Evolutionary conservation across 1,140 invertebrate species (phyloP).

Genomic region (Apolygus lucorum): DNA sequence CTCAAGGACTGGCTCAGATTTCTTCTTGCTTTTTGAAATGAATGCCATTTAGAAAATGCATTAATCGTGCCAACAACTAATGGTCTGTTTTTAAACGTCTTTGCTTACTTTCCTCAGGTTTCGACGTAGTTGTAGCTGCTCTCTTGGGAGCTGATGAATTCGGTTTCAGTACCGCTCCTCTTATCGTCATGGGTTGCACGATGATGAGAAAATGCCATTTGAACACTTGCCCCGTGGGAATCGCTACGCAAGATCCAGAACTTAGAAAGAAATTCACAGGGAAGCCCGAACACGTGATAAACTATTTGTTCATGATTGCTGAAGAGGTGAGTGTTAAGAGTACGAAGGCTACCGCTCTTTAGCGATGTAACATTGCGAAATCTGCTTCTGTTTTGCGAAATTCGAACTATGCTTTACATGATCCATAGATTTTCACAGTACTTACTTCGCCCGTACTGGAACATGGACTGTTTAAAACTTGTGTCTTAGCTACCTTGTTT

Average conservation of each 20-base stretch:
- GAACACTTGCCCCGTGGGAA: slow-evolving; percentile 97
- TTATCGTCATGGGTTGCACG: slow-evolving; percentile 95
- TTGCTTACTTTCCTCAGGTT: slow-evolving; percentile 46
- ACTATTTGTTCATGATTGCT: slow-evolving; percentile 94
- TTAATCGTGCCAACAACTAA: too few species aligned
- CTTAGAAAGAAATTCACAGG: slow-evolving; percentile 94
- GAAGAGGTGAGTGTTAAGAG: slow-evolving; percentile 73
- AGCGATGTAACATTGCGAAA: too few species aligned
- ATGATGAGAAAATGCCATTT: slow-evolving; percentile 99
- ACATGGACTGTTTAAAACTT: too few species aligned
- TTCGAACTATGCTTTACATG: too few species aligned
- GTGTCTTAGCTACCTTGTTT: too few species aligned
- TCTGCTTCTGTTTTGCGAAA: too few species aligned
- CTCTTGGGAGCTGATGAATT: slow-evolving; percentile 96
- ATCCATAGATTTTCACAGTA: too few species aligned
- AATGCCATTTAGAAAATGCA: too few species aligned
- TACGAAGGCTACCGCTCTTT: too few species aligned
- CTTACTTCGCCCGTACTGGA: too few species aligned
- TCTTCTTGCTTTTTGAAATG: too few species aligned
- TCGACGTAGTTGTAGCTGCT: slow-evolving; percentile 94
- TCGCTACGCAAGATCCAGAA: slow-evolving; percentile 94
- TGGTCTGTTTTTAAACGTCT: neutral
- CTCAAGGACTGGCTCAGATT: too few species aligned
- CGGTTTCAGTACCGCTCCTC: slow-evolving; percentile 95
- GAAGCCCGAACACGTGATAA: slow-evolving; percentile 94